phyloP scores from a whole-genome alignment of 2,113 vertebrate genomes.

The rat (Rattus norvegicus) region DNA sequence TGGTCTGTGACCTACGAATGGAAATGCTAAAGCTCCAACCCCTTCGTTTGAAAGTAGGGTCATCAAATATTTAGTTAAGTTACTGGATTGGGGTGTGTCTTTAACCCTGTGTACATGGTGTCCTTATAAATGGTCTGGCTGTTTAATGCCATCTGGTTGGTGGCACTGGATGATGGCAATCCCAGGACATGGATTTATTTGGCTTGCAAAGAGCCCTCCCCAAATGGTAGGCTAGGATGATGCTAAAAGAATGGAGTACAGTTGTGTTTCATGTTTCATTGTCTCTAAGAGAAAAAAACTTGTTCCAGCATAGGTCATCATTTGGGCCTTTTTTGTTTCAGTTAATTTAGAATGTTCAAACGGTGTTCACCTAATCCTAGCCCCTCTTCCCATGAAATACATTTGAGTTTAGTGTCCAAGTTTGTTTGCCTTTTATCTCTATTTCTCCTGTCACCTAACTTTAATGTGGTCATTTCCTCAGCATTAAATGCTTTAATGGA shows the following conservation, averaged over 20 bases:
- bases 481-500: not conserved
- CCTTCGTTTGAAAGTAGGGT: not conserved
- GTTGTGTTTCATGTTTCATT: not conserved
- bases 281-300: not conserved
- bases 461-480: not conserved
- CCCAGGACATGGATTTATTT: fast-evolving
- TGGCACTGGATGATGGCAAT: not conserved
- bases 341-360: not conserved
- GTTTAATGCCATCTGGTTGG: not conserved
- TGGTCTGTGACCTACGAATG: not conserved
- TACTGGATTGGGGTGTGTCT: not conserved
- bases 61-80: not conserved
- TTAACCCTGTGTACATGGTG: not conserved
- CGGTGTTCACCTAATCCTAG: not conserved
- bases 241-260: not conserved
- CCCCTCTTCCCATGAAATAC: not conserved
- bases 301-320: not conserved
- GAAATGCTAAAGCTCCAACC: not conserved
- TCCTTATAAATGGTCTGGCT: not conserved
- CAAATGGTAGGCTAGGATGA: no score
- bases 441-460: not conserved
- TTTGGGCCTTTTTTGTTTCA: not conserved
- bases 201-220: not conserved
- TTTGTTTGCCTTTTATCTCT: constrained; percentile 2
- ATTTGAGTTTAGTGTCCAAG: not conserved